Evolutionary conservation across 2,113 vertebrate species (phyloP).

Genomic region (Mobula birostris): DNA sequence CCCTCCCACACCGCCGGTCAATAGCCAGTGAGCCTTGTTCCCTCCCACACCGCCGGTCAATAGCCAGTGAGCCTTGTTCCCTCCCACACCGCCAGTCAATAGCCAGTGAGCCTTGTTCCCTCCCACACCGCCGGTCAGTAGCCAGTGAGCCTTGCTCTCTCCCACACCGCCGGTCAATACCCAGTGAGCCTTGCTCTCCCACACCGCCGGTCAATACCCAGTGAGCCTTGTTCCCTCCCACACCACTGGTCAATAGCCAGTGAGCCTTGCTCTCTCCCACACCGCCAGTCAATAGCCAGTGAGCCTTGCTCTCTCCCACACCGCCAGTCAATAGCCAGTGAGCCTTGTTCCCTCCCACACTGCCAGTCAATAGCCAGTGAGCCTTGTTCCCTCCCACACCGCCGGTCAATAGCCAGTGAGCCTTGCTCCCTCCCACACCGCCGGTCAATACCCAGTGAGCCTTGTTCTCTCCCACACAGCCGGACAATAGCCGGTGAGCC

Average conservation of each 20-base stretch:
- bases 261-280: neutral
- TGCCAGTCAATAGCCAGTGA: neutral
- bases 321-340: too few species aligned
- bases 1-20: neutral
- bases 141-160: neutral
- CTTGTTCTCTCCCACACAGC: neutral
- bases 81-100: neutral
- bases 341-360: neutral
- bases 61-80: neutral
- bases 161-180: neutral
- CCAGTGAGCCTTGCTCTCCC: neutral
- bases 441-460: neutral
- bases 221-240: neutral
- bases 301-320: neutral
- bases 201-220: neutral
- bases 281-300: too few species aligned
- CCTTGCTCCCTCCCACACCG: neutral
- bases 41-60: neutral
- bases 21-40: neutral
- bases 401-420: neutral
- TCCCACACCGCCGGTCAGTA: neutral
- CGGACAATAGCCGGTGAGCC: neutral
- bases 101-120: neutral
- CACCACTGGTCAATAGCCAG: too few species aligned
- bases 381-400: neutral